Evolutionary conservation across 2,113 vertebrate genomes (phyloP).

Genomic region (Brachypteracias leptosomus): DNA sequence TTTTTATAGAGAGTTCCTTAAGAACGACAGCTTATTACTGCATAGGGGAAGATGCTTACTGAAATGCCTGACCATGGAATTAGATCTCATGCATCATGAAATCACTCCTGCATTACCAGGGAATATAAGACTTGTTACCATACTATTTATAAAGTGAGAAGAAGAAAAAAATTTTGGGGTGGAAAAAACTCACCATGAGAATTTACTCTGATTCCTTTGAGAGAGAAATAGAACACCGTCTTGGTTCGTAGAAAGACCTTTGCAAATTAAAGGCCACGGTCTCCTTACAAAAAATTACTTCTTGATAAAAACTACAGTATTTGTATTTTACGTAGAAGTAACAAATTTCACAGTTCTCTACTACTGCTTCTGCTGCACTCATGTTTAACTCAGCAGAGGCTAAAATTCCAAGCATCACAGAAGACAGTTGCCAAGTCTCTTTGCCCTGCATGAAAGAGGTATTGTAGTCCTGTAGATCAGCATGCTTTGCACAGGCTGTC

Average conservation of each 20-base stretch:
- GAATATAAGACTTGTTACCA: neutral
- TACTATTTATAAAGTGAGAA: neutral
- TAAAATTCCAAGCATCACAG: neutral
- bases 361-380: neutral
- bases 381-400: neutral
- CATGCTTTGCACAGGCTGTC: fast-evolving
- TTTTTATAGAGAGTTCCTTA: neutral
- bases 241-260: neutral
- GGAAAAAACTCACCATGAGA: fast-evolving
- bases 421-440: neutral
- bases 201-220: neutral
- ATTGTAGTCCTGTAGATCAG: neutral
- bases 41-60: neutral
- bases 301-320: neutral
- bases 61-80: neutral
- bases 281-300: neutral
- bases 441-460: fast-evolving
- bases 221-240: neutral
- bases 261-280: neutral
- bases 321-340: neutral
- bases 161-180: fast-evolving
- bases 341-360: neutral
- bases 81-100: neutral
- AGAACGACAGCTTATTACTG: neutral
- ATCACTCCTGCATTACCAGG: neutral